Evolutionary conservation across 2,888 invertebrate species (phyloP).

Genomic region (Diogma glabrata): DNA sequence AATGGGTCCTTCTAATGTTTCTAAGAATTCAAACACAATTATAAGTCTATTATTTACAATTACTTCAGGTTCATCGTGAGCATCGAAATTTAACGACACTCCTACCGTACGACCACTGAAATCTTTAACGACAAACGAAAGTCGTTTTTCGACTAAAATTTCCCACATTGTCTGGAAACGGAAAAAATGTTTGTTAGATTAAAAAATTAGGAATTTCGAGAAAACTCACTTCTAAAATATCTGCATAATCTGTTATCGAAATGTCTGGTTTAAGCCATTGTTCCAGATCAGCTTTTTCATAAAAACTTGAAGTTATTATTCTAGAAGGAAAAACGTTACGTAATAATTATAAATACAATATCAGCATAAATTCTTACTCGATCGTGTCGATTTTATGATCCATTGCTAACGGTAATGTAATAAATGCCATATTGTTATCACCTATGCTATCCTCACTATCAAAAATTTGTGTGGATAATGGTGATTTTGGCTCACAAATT

Average conservation of each 20-base stretch:
- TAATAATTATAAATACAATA: neutral
- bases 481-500: conserved; percentile 33
- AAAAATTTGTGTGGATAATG: too few relatives aligned
- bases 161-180: conserved; percentile 48
- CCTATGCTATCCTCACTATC: conserved; percentile 35
- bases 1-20: conserved; percentile 62
- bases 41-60: conserved; percentile 52
- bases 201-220: neutral
- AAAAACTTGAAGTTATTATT: conserved; percentile 75
- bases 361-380: conserved; percentile 45
- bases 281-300: conserved; percentile 75
- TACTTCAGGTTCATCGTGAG: conserved; percentile 65
- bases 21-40: conserved; percentile 68
- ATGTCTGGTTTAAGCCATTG: conserved; percentile 63
- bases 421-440: conserved; percentile 28
- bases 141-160: conserved; percentile 51
- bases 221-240: conserved; percentile 43
- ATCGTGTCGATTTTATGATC: conserved; percentile 55
- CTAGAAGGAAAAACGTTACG: conserved; percentile 37
- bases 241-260: conserved; percentile 52
- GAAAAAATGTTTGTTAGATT: neutral
- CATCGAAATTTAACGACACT: conserved; percentile 70
- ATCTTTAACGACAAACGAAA: conserved; percentile 58
- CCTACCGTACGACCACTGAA: conserved; percentile 47
- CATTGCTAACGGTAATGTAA: conserved; percentile 27